Base-by-base conservation (phyloP, 53 echinoderm and acorn worm genomes). In the Stichopus horrens region DNA sequence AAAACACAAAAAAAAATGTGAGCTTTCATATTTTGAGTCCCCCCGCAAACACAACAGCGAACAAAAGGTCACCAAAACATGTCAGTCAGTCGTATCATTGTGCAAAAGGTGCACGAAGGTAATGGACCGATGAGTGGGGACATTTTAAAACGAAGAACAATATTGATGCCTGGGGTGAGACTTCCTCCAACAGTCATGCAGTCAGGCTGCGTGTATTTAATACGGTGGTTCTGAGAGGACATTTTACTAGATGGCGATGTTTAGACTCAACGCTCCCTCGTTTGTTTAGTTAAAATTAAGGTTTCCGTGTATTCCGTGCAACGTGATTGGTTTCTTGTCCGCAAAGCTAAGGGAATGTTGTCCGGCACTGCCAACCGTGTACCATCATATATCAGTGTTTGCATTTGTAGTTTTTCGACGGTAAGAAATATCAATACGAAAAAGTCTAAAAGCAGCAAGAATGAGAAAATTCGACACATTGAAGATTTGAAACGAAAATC, bases 121-220 rank as follows among this genome's bases (percentile, higher is more conserved):
- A 85, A 85, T 85, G 63, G 65, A 52, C 21, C 85, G 23, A 59
- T 20, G 66, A 57, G 71, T 13, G 19, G 71, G 85, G 85, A 85
- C 85, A 23, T 85, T 85, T 85, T 85, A 85, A 67, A 67, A 66
- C 18, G 85, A 85, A 63, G 85, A 85, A 63, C 85, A 85, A 85
- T 85, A 66, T 85, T 85, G 85, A 85, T 67, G 85, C 85, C 85
- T 52, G 68, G 52, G 85, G 84, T 66, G 65, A 76, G 77, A 51
- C 9, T 14, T 23, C 75, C 52, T 51, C 8, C 10, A 23, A 52
- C 52, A 16, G 14, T 7, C 52, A 13, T 76, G 52, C 68, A n/a
- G 13, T n/a, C 13, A 67, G 13, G 68, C 68, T 14, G 68, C 37
- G 37, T 37, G 37, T 37, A 37, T 37, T 37, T 37, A 37, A 37